phyloP scores from a whole-genome alignment of 2,113 vertebrate species.

The Marmota flaviventris region DNA sequence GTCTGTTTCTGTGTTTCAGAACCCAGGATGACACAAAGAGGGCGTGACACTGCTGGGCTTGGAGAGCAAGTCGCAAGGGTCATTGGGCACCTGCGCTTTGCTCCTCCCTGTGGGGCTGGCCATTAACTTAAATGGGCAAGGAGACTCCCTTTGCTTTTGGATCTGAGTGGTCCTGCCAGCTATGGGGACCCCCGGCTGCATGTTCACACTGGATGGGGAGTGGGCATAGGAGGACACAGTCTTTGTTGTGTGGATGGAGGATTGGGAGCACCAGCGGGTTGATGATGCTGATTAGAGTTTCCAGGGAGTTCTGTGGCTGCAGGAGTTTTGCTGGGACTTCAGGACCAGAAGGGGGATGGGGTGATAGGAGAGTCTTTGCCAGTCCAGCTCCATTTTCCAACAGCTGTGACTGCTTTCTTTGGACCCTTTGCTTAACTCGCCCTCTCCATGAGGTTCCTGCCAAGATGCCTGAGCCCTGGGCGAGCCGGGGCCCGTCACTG shows the following conservation, averaged over 20 bases:
- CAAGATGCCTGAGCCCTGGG: neutral
- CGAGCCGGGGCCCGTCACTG: fast-evolving
- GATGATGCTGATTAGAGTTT: neutral
- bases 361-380: neutral
- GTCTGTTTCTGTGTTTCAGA: neutral
- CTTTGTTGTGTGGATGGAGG: neutral
- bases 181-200: neutral
- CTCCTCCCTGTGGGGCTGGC: neutral
- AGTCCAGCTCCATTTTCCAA: conserved; percentile 20
- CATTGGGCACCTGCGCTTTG: neutral
- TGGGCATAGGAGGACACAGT: fast-evolving
- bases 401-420: conserved; percentile 80
- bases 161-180: neutral
- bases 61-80: neutral
- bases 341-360: neutral
- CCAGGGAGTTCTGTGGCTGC: neutral
- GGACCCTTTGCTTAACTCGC: conserved; percentile 51
- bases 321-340: neutral
- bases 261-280: neutral
- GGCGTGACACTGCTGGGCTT: neutral
- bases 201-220: neutral
- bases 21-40: neutral
- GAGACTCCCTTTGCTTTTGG: neutral
- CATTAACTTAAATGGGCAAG: neutral
- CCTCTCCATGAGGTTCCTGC: neutral